Conservation (phyloP, 2,888 invertebrate genomes). For the Drosophila affinis region DNA sequence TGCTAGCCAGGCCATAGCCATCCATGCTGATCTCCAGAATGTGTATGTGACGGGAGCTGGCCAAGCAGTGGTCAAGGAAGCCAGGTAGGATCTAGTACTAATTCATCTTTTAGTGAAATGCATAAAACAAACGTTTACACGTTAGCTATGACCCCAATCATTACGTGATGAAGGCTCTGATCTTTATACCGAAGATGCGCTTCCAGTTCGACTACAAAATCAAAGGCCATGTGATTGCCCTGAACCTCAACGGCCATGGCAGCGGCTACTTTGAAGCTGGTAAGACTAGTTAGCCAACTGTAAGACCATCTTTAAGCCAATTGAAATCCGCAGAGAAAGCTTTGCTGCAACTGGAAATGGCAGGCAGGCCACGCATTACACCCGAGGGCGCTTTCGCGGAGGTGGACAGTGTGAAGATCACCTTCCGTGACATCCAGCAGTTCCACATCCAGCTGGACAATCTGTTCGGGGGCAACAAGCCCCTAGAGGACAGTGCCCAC, state of each 20-base stretch:
- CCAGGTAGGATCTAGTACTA: conserved; percentile 84
- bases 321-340: conserved; percentile 49
- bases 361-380: conserved; percentile 36
- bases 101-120: not conserved
- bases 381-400: conserved; percentile 86
- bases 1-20: conserved; percentile 78
- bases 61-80: conserved; percentile 86
- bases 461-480: conserved; percentile 84
- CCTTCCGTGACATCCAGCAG: conserved; percentile 86
- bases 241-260: conserved; percentile 87
- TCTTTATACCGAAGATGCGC: conserved; percentile 86
- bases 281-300: conserved; percentile 79
- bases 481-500: conserved; percentile 87
- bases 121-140: not conserved
- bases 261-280: conserved; percentile 86
- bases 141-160: conserved; percentile 49
- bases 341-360: conserved; percentile 32
- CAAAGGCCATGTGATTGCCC: conserved; percentile 87
- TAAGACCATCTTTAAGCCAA: not conserved
- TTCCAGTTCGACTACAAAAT: conserved; percentile 88
- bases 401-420: conserved; percentile 86
- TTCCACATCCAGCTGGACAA: conserved; percentile 87
- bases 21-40: conserved; percentile 88
- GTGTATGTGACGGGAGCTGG: conserved; percentile 87
- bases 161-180: conserved; percentile 53